Evolutionary conservation across 2,113 vertebrate species (phyloP).

Genomic region (Sturnira hondurensis): DNA sequence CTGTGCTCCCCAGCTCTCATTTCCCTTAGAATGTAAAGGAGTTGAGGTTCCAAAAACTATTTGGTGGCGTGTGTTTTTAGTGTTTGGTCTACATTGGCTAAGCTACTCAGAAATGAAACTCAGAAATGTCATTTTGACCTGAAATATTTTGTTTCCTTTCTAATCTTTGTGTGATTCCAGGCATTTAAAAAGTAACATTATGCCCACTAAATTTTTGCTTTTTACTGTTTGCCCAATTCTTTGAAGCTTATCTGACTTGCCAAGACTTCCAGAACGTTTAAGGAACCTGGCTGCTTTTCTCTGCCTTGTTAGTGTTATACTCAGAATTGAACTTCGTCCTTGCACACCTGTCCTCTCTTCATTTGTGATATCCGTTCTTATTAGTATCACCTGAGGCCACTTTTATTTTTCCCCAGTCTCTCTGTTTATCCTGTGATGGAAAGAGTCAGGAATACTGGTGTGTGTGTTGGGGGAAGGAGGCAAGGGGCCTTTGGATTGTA

Average conservation of each 20-base stretch:
- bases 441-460: background rate
- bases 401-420: background rate
- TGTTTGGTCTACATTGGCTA: background rate
- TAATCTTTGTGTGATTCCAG: background rate
- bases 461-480: background rate
- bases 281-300: background rate
- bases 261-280: background rate
- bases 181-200: background rate
- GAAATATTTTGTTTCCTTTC: background rate
- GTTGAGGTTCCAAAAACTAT: background rate
- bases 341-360: background rate
- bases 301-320: background rate
- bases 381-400: background rate
- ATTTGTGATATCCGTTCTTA: background rate
- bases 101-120: background rate
- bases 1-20: background rate
- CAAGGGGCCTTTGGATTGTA: background rate
- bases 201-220: background rate
- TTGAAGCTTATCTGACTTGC: background rate
- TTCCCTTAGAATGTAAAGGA: background rate
- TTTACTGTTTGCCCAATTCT: background rate
- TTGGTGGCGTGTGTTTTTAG: background rate
- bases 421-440: background rate
- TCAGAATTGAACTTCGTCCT: background rate
- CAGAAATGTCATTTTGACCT: background rate